Evolutionary conservation across 2,888 invertebrate species (phyloP).

Genomic region (Rhaphigaster nebulosa): DNA sequence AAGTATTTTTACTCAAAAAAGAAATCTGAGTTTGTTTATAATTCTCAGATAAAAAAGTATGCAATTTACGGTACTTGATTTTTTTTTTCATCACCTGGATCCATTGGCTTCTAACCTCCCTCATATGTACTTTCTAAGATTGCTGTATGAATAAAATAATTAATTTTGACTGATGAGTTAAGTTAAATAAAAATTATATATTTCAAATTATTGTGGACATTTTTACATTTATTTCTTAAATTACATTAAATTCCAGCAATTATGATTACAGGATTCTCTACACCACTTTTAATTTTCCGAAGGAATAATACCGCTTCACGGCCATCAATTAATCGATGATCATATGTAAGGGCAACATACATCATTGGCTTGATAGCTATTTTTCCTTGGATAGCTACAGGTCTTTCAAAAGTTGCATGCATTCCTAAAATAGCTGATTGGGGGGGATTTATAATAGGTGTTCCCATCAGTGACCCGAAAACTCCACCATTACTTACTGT

Average conservation of each 20-base stretch:
- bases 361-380: slow-evolving; percentile 99
- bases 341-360: slow-evolving; percentile 99
- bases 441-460: slow-evolving; percentile 99
- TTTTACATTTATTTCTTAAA: slow-evolving; percentile 10
- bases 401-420: slow-evolving; percentile 97
- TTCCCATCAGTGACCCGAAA: slow-evolving; percentile 96
- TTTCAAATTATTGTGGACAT: neutral
- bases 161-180: neutral
- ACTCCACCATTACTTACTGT: slow-evolving; percentile 99
- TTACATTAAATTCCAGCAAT: slow-evolving; percentile 69
- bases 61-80: too few species aligned
- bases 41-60: too few species aligned
- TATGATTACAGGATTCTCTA: slow-evolving; percentile 96
- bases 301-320: slow-evolving; percentile 99
- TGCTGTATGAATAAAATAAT: neutral
- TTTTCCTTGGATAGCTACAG: slow-evolving; percentile 95
- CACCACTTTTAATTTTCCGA: slow-evolving; percentile 93
- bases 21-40: too few species aligned
- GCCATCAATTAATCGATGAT: slow-evolving; percentile 98
- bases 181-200: neutral
- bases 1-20: too few species aligned
- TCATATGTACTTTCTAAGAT: neutral
- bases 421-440: slow-evolving; percentile 99
- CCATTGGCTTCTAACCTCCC: too few species aligned
- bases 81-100: too few species aligned